Conservation (phyloP, 2,888 invertebrate genomes). For the Tinea trinotella region DNA sequence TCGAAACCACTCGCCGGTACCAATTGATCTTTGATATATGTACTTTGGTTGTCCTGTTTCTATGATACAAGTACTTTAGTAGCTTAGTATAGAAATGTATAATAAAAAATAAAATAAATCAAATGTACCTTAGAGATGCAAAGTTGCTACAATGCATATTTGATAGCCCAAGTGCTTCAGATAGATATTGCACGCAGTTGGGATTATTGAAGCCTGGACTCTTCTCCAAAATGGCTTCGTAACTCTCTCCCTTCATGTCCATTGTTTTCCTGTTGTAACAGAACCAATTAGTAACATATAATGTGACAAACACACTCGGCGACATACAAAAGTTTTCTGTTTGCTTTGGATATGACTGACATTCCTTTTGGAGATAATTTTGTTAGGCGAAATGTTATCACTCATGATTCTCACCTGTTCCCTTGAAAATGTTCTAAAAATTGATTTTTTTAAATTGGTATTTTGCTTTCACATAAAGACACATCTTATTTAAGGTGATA, state of each 20-base stretch:
- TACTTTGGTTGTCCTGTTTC: no score
- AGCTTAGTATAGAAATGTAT: no score
- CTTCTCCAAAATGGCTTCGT: slow-evolving; percentile 85
- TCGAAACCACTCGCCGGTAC: no score
- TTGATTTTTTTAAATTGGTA: slow-evolving; percentile 57
- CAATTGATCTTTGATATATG: no score
- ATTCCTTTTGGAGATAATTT: slow-evolving; percentile 1
- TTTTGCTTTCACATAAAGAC: slow-evolving; percentile 66
- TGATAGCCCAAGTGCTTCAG: slow-evolving; percentile 80
- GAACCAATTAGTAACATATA: neutral
- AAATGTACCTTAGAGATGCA: slow-evolving; percentile 76
- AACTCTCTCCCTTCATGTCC: slow-evolving; percentile 84
- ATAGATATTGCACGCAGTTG: slow-evolving; percentile 87
- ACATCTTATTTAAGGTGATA: slow-evolving; percentile 62
- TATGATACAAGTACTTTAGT: no score
- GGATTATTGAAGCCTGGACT: slow-evolving; percentile 92
- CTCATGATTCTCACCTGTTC: slow-evolving; percentile 70
- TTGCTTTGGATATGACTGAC: neutral
- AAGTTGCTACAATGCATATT: slow-evolving; percentile 80
- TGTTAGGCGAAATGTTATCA: slow-evolving; percentile 33
- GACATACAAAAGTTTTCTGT: neutral
- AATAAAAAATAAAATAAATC: slow-evolving; percentile 23
- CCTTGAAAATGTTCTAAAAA: slow-evolving; percentile 70
- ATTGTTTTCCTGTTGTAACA: slow-evolving; percentile 77
- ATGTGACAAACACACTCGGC: neutral